Percentiles rank a stretch among this genome's conserved stretches.
Conservation (phyloP, 2,888 invertebrate species). For the Nasonovia ribisnigri region DNA sequence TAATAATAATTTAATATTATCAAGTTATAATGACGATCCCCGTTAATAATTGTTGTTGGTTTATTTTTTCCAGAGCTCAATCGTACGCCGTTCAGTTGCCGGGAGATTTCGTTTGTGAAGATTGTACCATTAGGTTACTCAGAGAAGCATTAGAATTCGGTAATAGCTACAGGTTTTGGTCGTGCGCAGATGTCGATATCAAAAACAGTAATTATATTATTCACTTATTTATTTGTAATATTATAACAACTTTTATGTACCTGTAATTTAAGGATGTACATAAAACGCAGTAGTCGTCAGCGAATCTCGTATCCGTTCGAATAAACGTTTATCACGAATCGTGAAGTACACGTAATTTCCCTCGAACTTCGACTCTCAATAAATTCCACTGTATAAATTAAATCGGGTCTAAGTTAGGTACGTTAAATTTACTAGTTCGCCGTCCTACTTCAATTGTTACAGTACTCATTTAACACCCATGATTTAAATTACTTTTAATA, state of each 20-base stretch:
- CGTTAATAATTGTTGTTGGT: neutral
- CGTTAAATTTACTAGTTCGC: neutral
- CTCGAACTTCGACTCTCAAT: neutral
- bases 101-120: constrained; percentile 83
- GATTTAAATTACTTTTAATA: neutral
- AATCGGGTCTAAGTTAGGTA: neutral
- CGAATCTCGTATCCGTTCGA: neutral
- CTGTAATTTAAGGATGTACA: neutral
- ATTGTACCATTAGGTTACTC: constrained; percentile 90
- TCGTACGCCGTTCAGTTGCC: constrained; percentile 85
- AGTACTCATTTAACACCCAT: neutral
- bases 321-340: neutral
- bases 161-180: constrained; percentile 89
- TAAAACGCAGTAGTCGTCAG: neutral
- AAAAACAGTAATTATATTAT: constrained; percentile 70
- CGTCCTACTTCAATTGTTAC: neutral
- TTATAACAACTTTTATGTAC: neutral
- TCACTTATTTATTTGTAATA: neutral
- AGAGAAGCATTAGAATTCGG: constrained; percentile 94
- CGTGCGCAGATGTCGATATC: constrained; percentile 94
- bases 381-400: neutral
- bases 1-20: neutral
- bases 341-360: neutral
- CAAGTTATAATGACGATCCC: neutral
- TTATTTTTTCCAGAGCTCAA: constrained; percentile 79